Conservation (phyloP, 2,888 invertebrate genomes). For the Orthonychiurus folsomi region DNA sequence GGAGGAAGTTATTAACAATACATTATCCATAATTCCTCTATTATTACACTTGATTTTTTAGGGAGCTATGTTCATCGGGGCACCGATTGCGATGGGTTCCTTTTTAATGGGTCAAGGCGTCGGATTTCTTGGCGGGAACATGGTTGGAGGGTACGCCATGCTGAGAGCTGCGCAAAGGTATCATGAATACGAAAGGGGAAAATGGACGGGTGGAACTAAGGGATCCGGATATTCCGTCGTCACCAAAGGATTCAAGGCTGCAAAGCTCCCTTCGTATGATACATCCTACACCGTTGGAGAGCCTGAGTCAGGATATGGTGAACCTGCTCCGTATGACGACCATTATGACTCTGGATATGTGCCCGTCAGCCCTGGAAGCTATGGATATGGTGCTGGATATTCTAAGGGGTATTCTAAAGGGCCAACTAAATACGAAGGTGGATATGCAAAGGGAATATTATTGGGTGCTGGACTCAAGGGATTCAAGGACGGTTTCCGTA, state of each 20-base stretch:
- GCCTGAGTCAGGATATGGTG: neutral
- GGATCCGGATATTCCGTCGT: too few species aligned
- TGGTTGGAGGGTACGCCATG: conserved; percentile 10
- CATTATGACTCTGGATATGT: neutral
- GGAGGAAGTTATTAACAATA: too few species aligned
- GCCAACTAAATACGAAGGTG: neutral
- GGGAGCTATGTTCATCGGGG: conserved; percentile 14
- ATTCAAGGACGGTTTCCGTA: neutral
- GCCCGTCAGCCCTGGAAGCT: neutral
- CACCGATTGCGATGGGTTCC: conserved; percentile 13
- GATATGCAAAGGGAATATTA: neutral
- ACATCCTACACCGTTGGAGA: too few species aligned
- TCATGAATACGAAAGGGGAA: conserved; percentile 7
- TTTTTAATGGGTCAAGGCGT: conserved; percentile 15
- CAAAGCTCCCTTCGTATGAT: neutral
- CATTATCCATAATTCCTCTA: conserved; percentile 1
- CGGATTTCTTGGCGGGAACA: conserved; percentile 13
- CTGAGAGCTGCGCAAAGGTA: conserved; percentile 15
- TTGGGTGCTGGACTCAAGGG: neutral
- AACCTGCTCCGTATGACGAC: neutral
- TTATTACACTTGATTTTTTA: conserved; percentile 10
- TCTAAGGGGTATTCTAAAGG: too few species aligned
- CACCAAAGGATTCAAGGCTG: too few species aligned
- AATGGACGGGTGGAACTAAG: conserved; percentile 9
- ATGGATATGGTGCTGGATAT: neutral